Evolutionary conservation across 2,888 invertebrate genomes (phyloP).

Genomic region (Ichneumoninae sp.): DNA sequence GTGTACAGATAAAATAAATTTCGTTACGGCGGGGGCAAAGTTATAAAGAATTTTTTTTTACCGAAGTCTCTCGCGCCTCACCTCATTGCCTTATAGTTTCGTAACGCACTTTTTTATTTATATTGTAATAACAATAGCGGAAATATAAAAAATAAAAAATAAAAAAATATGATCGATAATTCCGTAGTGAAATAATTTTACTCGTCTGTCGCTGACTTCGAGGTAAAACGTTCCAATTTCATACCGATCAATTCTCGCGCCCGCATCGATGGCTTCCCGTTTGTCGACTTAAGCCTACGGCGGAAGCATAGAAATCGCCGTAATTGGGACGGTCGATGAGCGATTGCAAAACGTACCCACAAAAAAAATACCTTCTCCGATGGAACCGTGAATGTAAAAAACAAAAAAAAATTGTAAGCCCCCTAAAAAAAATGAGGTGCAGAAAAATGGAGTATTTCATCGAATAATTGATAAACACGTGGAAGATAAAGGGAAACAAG

Average conservation of each 20-base stretch:
- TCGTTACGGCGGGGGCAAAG: constrained; percentile 54
- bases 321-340: neutral
- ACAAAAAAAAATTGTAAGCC: neutral
- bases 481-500: neutral
- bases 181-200: neutral
- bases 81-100: neutral
- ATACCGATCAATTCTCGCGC: neutral
- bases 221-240: neutral
- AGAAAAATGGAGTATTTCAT: no score
- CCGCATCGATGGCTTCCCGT: neutral
- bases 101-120: neutral
- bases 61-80: constrained; percentile 2
- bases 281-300: neutral
- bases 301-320: neutral
- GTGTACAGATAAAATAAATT: constrained; percentile 50
- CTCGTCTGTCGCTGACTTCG: neutral
- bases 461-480: neutral
- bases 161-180: neutral
- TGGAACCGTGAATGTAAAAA: neutral
- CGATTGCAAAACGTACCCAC: neutral
- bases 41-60: neutral
- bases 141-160: neutral
- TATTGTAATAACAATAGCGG: neutral
- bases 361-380: neutral
- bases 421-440: no score